Conservation (phyloP, 2,888 invertebrate genomes). For the Eudasyphora cyanicolor region DNA sequence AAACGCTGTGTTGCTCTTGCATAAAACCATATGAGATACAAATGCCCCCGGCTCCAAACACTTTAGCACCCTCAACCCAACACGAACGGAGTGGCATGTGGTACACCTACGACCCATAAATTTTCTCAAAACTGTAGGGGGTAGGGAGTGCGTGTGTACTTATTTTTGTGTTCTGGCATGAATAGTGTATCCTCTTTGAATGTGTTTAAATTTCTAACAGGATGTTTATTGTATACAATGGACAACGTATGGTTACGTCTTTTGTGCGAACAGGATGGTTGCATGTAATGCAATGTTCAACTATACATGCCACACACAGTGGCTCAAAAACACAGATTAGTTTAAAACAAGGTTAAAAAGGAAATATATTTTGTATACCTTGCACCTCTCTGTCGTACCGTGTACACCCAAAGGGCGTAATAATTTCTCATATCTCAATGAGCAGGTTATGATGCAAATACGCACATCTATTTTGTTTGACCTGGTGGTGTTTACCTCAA, state of each 20-base stretch:
- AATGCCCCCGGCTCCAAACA: slow-evolving; percentile 3
- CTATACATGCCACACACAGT: not conserved
- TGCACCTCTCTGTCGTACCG: no score
- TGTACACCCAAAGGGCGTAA: no score
- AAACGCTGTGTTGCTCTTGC: not conserved
- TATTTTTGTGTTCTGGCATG: not conserved
- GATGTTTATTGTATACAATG: slow-evolving; percentile 50
- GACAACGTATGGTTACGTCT: not conserved
- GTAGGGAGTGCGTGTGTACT: slow-evolving; percentile 34
- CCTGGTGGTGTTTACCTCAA: no score
- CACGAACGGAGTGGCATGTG: no score
- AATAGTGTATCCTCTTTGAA: slow-evolving; percentile 35
- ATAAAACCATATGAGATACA: not conserved
- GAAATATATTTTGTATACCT: no score
- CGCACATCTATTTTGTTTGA: no score
- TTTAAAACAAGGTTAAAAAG: no score
- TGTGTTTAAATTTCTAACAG: slow-evolving; percentile 47
- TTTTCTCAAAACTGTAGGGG: slow-evolving; percentile 16
- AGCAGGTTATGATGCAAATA: no score
- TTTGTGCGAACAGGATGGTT: not conserved
- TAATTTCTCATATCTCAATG: no score
- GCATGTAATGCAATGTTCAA: not conserved
- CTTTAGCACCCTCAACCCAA: not conserved
- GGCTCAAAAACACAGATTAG: no score
- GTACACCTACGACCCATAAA: no score